These are phyloP conservation scores for Stercorarius parasiticus DNA, from an alignment of 2,113 vertebrate genomes.

Conservation along the genomic window DNA sequence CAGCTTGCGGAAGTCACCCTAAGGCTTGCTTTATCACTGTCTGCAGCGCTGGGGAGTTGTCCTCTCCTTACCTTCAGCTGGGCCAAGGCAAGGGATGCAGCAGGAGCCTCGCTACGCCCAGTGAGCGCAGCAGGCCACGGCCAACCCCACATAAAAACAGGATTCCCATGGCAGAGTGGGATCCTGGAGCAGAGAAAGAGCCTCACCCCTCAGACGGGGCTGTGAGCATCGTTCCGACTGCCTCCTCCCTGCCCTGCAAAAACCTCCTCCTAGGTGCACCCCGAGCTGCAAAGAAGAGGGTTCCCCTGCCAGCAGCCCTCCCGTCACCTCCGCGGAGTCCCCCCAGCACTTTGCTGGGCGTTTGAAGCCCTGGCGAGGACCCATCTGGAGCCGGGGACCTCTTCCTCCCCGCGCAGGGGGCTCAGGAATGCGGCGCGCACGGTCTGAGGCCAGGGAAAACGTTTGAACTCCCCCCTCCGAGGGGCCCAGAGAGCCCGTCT, in stretches of 20 bases:
- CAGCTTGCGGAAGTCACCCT: constrained; percentile 40
- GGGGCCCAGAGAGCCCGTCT: constrained; percentile 55
- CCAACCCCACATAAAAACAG: background rate
- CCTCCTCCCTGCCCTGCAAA: background rate
- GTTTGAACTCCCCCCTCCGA: constrained; percentile 44
- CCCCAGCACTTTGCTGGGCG: background rate
- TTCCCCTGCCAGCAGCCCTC: background rate
- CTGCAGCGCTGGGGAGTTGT: background rate
- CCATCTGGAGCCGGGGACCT: background rate
- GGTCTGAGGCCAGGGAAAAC: constrained; percentile 27
- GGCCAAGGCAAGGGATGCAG: background rate
- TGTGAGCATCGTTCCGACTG: background rate
- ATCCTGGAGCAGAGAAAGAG: background rate
- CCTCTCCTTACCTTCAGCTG: background rate
- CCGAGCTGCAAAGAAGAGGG: background rate
- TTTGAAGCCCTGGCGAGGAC: background rate
- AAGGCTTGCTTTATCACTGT: constrained; percentile 37
- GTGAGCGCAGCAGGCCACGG: background rate
- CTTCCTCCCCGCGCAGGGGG: background rate
- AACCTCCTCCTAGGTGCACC: background rate
- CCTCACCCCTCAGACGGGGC: background rate
- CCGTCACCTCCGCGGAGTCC: background rate
- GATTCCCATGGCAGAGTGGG: background rate
- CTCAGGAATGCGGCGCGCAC: constrained; percentile 28
- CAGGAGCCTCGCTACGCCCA: background rate